Conservation (phyloP, 2,888 invertebrate species). For the Amphipoea oculea region DNA sequence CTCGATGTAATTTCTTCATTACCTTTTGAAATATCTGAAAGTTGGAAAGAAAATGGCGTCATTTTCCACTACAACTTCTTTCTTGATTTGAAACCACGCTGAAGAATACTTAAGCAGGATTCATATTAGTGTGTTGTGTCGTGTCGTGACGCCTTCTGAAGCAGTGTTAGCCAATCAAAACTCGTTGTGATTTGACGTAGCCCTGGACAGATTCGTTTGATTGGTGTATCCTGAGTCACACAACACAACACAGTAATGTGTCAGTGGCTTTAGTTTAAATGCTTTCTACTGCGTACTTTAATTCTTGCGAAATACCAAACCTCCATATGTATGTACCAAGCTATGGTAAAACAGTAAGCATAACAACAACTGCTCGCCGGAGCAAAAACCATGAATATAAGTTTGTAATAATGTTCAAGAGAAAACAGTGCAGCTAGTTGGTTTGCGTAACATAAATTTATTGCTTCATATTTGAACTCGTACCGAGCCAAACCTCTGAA, state of each 20-base stretch:
- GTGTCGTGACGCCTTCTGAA: no score
- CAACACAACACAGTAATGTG: no score
- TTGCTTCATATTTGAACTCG: constrained; percentile 61
- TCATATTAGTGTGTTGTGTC: no score
- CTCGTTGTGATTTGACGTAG: no score
- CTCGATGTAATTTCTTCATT: not conserved
- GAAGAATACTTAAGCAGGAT: no score
- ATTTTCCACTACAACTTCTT: not conserved
- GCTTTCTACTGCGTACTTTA: not conserved
- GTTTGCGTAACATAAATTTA: constrained; percentile 60
- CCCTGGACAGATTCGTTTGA: no score
- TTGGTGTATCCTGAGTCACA: no score
- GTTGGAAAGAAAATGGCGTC: not conserved
- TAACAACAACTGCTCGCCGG: constrained; percentile 8
- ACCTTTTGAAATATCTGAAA: no score
- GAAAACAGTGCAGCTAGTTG: constrained; percentile 33
- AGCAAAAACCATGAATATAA: constrained; percentile 45
- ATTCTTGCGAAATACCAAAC: not conserved
- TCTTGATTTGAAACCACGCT: not conserved
- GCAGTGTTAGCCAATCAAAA: no score
- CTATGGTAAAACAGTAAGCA: not conserved
- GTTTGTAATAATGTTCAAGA: constrained; percentile 45
- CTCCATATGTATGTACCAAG: not conserved
- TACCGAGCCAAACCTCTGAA: constrained; percentile 55
- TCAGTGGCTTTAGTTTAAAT: not conserved